Evolutionary conservation across 1,140 invertebrate species (phyloP), one percentile per base, ranked within the genome.

Genomic region (Macrotrachela quadricornifera): DNA sequence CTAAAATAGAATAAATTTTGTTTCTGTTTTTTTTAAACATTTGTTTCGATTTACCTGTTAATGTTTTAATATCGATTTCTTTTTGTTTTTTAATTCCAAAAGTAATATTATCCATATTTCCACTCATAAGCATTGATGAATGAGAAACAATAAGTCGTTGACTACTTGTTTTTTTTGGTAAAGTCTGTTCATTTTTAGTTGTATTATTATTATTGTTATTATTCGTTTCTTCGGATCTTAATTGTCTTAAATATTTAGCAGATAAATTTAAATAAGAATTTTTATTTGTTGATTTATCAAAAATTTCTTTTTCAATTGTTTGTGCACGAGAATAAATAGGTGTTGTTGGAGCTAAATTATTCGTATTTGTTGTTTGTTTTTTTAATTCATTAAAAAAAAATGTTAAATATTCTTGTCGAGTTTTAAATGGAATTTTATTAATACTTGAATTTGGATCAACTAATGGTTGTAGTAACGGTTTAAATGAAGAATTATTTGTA

Each of bases 211-310:
- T 30, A 50, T 42, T 50, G 2, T 44, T 14, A 44, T 44, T 17
- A 18, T 51, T 41, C 1, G 10, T 16, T 37, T 44, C 17, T 44
- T 51, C 49, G 9, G 13, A 15, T 18, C 49, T 43, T 16, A 51
- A 51, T 18, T 44, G 42, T 45, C 16, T 51, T n/a, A 53, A 42
- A 8, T 46, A 37, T 9, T 45, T 41, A 46, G 51, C 51, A n/a
- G 36, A 14, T 21, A 53, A 43, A 46, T 53, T 53, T 8, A 47
- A 4, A 47, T 47, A 53, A 53, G 46, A 46, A 30, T 46, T 38
- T 37, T 53, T 53, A 48, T 40, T 53, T 18, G 40, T 53, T n/a
- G 51, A 46, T 21, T 44, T 18, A 21, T 53, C 51, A 47, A 46
- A 53, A 16, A 53, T 53, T 4, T 44, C 46, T 30, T 53, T 53